Evolutionary conservation across 2,113 vertebrate species (phyloP), one percentile per base, ranked within the genome.

Genomic region (Serilophus lunatus): DNA sequence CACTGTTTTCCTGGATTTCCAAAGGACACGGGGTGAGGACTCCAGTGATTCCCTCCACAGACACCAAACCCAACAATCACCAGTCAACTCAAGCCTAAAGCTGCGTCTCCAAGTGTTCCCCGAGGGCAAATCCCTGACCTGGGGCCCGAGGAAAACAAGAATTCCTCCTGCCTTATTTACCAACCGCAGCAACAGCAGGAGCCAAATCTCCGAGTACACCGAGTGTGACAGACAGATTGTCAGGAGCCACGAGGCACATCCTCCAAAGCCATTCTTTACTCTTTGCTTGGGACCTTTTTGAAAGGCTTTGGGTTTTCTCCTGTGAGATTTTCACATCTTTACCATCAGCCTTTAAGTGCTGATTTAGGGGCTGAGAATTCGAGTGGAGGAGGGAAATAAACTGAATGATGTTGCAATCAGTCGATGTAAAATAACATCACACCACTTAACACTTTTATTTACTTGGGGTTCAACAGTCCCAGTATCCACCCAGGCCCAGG

Each of bases 151-250:
- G 25, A 75, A 36, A 93, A 56, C 25, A 49, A 19, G 38, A 59
- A 64, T 35, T 51, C 60, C 70, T 68, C 20, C 22, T 12, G 77
- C 40, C 71, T 87, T 35, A 14, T 65, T 64, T 68, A 82, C 72
- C 74, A 20, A 79, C 81, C 81, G 9, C 76, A 93, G 74, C 51
- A 49, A 6, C 72, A 82, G 74, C 77, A 20, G 61, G 86, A 92
- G 69, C 76, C 77, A 54, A 50, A 45, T 95, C 92, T 84, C 91
- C 47, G 77, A 82, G 59, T 71, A 70, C 95, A 82, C 83, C 84
- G 42, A 25, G 83, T 33, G 12, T 38, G 50, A 75, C 80, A 64
- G 63, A 63, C n/a, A 47, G 47, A 6, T 64, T 60, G 71, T 60
- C 74, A 20, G 49, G 59, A 68, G 42, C 72, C 17, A 15, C 20